A percentile compares a stretch with the other conserved stretches of the same genome.
Conservation (phyloP, 2,888 invertebrate species). For the Lysandra bellargus region DNA sequence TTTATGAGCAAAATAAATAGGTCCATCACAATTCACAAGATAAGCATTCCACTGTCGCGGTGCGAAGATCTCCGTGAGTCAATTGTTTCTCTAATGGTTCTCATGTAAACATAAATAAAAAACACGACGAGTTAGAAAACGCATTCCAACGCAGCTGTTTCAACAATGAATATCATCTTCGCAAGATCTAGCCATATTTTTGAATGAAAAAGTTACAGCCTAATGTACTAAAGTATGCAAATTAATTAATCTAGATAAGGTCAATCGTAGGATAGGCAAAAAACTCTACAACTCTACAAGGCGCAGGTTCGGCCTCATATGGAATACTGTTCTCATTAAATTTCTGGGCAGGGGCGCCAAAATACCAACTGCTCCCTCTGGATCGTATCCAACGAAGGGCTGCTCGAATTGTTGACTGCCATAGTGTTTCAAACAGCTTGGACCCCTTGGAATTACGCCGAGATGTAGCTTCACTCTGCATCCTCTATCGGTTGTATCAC, state of each 20-base stretch:
- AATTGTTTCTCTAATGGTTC: slow-evolving; percentile 57
- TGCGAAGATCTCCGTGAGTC: slow-evolving; percentile 42
- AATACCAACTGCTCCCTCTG: too few relatives aligned
- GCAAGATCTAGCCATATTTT: not conserved
- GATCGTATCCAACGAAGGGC: too few relatives aligned
- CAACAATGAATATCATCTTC: slow-evolving; percentile 4
- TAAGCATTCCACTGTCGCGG: not conserved
- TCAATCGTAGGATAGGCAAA: too few relatives aligned
- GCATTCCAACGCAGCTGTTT: slow-evolving; percentile 47
- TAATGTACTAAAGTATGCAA: not conserved
- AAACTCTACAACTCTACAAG: too few relatives aligned
- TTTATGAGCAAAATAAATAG: not conserved
- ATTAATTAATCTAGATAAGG: not conserved
- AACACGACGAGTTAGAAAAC: slow-evolving; percentile 52
- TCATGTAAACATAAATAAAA: slow-evolving; percentile 60
- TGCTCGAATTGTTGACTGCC: too few relatives aligned
- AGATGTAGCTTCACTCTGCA: too few relatives aligned
- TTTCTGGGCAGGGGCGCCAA: too few relatives aligned
- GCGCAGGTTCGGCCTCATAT: too few relatives aligned
- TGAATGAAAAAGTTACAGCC: not conserved
- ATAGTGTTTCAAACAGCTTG: too few relatives aligned
- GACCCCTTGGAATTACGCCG: too few relatives aligned
- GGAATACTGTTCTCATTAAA: too few relatives aligned
- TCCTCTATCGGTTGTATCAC: too few relatives aligned
- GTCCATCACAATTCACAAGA: not conserved